Base-by-base conservation (phyloP, 2,888 invertebrate species). In the Orthosia gothica region DNA sequence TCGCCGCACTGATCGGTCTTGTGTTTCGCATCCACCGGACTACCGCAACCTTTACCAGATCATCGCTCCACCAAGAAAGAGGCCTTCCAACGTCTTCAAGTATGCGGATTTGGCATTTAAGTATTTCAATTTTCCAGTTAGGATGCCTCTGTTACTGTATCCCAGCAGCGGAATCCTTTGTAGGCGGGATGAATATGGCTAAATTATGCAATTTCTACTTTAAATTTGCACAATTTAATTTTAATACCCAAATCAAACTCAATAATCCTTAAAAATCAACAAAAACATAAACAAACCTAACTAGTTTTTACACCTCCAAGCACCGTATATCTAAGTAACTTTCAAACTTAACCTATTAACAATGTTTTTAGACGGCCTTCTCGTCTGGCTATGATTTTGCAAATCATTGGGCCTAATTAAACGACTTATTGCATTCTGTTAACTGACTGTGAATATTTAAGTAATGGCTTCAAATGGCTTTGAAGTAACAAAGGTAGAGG, bases 391-490 rank as follows among this genome's bases (percentile, higher is more conserved):
- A 77, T 79, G 65, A 72, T 90, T 90, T 79, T 90, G 94, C 94
- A 92, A 94, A 91, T 94, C 94, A 94, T 92, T 85, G 83, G 69
- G 72, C 83, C 91, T 94, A 94, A 94, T 94, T 94, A 92, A 88
- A 89, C 67, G 81, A 71, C 79, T 80, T 86, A 84, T 83, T 87
- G 85, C 86, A 86, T 85, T 73, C 72, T 62, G 83, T 79, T 81
- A 87, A 87, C 72, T 65, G 65, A 58, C 76, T 85, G 82, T 81
- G 74, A 66, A 85, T 84, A 79, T 79, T 82, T 84, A 83, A 87
- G 70, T 82, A 81, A 89, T 86, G 75, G 47, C 70, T 79, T 65
- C 49, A 67, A 74, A 74, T 70, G 49, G 55, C 66, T 59, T 63
- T 54, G 18, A 64, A 72, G 20, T 59, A 76, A 84, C 84, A 82